These are phyloP conservation scores for Rhea pennata DNA, from an alignment of 2,113 vertebrate genomes.

Conservation along the genomic window DNA sequence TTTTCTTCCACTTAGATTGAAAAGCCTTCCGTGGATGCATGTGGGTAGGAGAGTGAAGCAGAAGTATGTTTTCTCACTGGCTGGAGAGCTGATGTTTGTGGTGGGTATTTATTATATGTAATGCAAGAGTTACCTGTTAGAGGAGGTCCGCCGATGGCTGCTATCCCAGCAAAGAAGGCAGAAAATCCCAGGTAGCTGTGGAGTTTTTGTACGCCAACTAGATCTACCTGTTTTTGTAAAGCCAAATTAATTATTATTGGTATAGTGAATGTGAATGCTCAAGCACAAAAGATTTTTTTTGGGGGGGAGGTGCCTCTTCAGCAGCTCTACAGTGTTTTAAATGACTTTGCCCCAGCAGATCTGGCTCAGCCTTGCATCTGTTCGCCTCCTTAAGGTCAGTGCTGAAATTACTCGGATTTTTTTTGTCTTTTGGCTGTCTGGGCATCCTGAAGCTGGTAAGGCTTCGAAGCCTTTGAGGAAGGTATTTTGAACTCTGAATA, in stretches of 20 bases:
- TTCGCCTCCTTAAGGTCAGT: neutral
- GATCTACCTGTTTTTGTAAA: slow-evolving; percentile 83
- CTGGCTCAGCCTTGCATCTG: neutral
- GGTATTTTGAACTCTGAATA: neutral
- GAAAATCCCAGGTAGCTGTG: slow-evolving; percentile 90
- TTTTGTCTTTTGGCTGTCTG: neutral
- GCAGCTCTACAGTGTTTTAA: neutral
- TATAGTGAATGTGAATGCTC: fast-evolving
- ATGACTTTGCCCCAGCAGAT: neutral
- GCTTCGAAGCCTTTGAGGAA: neutral
- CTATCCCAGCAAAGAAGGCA: slow-evolving; percentile 89
- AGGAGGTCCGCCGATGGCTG: slow-evolving; percentile 88
- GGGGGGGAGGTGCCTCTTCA: neutral
- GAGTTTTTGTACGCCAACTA: slow-evolving; percentile 81
- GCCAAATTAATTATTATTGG: neutral
- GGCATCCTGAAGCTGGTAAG: fast-evolving
- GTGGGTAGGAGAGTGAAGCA: neutral
- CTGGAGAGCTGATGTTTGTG: neutral
- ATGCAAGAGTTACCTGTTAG: slow-evolving; percentile 82
- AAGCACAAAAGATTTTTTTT: no score
- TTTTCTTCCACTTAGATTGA: neutral
- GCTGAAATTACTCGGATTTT: neutral
- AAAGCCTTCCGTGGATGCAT: neutral
- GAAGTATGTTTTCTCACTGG: neutral
- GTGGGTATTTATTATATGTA: fast-evolving